Evolutionary conservation across 2,113 vertebrate species (phyloP), one percentile per base, ranked within the genome.

Genomic region (Piaya cayana): DNA sequence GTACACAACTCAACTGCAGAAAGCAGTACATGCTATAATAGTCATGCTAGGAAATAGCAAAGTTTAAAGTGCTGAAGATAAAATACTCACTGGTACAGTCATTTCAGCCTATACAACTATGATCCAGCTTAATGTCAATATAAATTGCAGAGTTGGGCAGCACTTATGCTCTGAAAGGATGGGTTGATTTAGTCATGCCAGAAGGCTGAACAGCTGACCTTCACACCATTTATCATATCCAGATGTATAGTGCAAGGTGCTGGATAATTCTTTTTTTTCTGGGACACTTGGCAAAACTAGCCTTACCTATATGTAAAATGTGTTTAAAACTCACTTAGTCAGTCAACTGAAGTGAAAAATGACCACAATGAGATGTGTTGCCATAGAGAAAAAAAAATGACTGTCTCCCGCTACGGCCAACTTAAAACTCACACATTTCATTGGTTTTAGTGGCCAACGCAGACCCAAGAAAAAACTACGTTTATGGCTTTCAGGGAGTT

Each of bases 261-360:
- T 36, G 32, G 55, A 53, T 30, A 58, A 68, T 17, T 80, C 56
- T n/a, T 88, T 55, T 47, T 76, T 90, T 55, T 9, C 68, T 5
- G 16, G 36, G 60, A 83, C 64, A 81, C 36, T 91, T 69, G 18
- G 36, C 50, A 91, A 88, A 96, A 91, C 74, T 34, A 92, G 37
- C 68, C 77, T 70, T 52, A 76, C 37, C 30, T 74, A 86, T 90
- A 88, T 70, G 53, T 42, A 82, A 76, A 93, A 90, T 52, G 37
- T 45, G 93, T 90, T 93, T 90, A 72, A 74, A 39, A 69, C 55
- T 55, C 37, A 25, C 30, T 86, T 89, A 91, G 76, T 84, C 89
- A 96, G 72, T 89, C 74, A 86, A 60, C 83, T 78, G 6, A 92
- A 74, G 47, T 53, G 56, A 91, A 86, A 88, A 94, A 81, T 15